Evolutionary conservation across 2,797 vertebrate species (phyloP), one percentile per base, ranked within the genome.

Genomic region (Echeneis naucrates): DNA sequence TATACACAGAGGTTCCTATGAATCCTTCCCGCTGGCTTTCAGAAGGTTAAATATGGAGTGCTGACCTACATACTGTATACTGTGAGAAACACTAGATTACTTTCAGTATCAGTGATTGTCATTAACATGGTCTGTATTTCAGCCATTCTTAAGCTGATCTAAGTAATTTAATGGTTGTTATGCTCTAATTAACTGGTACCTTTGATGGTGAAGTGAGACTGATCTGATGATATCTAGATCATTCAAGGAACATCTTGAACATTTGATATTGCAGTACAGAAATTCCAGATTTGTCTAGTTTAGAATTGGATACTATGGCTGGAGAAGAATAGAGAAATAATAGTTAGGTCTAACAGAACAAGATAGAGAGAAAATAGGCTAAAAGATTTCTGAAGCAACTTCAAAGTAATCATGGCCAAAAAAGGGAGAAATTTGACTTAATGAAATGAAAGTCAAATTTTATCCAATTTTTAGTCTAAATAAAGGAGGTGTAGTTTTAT

Each of bases 1-100:
- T 82, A 71, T 51, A 24, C 71, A 33, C 44, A 72, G 55, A 51
- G 52, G 10, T 66, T 51, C 35, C 9, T 63, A 58, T 30, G 35
- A 57, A 51, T 56, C 42, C 75, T 50, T 51, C 53, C 38, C 51
- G 33, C 11, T 2, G 48, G 68, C 44, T 77, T 52, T 48, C 50
- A 59, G 67, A 68, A 37, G 63, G 73, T 86, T 90, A 84, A 89
- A 88, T 87, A 78, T 88, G 92, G 85, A 30, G 30, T 8, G 0
- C 52, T 90, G 90, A 85, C 81, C 87, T 81, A 87, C 52, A 81
- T 85, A 32, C 7, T 64, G 32, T 56, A 24, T 68, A 19, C 59
- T 77, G 59, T 66, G 30, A 60, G 30, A 50, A 71, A 11, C 40
- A 48, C 26, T 37, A 3, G 45, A 63, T 54, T 16, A 52, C 10